Evolutionary conservation across 2,113 vertebrate genomes (phyloP).

Genomic region (Notothenia coriiceps): DNA sequence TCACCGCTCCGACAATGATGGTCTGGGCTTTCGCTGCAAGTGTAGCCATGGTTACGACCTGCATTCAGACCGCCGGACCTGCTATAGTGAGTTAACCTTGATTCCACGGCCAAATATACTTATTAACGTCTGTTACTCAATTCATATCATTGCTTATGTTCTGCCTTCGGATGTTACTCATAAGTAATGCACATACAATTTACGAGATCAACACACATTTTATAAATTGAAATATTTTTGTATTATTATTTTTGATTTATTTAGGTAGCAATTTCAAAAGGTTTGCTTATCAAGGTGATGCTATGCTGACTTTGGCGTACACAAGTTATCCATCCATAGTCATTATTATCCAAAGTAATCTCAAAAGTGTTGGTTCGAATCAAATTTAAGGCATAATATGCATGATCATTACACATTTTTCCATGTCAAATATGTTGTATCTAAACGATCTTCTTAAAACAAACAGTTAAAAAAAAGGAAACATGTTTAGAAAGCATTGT

Average conservation of each 20-base stretch:
- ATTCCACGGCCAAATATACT: not conserved
- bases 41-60: conserved; percentile 81
- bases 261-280: no score
- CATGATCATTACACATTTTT: not conserved
- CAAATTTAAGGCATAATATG: not conserved
- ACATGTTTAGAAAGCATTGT: not conserved
- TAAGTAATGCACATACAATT: no score
- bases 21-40: conserved; percentile 81
- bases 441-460: not conserved
- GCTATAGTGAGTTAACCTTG: conserved; percentile 70
- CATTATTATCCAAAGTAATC: no score
- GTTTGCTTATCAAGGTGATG: no score
- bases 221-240: no score
- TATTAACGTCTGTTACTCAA: not conserved
- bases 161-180: not conserved
- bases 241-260: no score
- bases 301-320: no score
- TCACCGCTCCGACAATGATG: conserved; percentile 75
- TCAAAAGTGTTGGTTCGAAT: not conserved
- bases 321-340: no score
- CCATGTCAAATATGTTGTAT: not conserved
- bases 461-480: not conserved
- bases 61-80: conserved; percentile 62
- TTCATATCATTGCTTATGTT: not conserved
- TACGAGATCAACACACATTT: no score